Percentiles rank a stretch among this genome's conserved stretches.
Evolutionary conservation across 1,140 invertebrate species (phyloP).

Genomic region (Drosophila kohkoa): DNA sequence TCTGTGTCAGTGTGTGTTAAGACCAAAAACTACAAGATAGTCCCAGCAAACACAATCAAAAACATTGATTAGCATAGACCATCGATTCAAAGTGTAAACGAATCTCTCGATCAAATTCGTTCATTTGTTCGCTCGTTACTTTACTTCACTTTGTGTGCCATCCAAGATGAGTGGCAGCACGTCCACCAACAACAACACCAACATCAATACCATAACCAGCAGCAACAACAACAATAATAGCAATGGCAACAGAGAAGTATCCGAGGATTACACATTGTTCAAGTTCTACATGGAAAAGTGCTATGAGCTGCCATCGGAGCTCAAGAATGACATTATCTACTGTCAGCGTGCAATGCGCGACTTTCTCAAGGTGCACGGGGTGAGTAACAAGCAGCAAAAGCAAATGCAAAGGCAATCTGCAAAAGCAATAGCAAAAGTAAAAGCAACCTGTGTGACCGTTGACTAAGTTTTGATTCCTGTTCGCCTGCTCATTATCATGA

Average conservation of each 20-base stretch:
- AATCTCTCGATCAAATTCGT: slow-evolving; percentile 36
- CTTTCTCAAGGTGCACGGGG: slow-evolving; percentile 80
- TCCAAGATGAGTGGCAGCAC: slow-evolving; percentile 41
- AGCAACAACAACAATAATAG: neutral
- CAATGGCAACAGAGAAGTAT: slow-evolving; percentile 26
- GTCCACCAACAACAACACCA: slow-evolving; percentile 6
- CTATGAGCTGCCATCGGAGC: slow-evolving; percentile 73
- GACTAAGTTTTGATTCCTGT: slow-evolving; percentile 19
- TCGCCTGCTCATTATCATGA: neutral
- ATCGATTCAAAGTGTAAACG: neutral
- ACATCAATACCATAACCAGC: slow-evolving; percentile 18
- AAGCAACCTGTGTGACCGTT: slow-evolving; percentile 26
- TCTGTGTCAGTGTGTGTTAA: neutral
- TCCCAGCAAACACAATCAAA: neutral
- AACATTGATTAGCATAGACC: neutral
- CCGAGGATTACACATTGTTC: slow-evolving; percentile 45
- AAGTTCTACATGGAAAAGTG: slow-evolving; percentile 72
- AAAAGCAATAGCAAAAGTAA: slow-evolving; percentile 13
- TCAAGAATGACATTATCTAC: slow-evolving; percentile 81
- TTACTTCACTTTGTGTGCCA: slow-evolving; percentile 7
- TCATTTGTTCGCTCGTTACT: slow-evolving; percentile 32
- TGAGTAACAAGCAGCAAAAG: slow-evolving; percentile 49
- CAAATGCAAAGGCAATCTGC: slow-evolving; percentile 2
- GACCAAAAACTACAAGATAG: neutral
- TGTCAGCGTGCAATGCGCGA: slow-evolving; percentile 78